Evolutionary conservation across 2,113 vertebrate species (phyloP), one percentile per base, ranked within the genome.

Genomic region (Rostratula benghalensis): DNA sequence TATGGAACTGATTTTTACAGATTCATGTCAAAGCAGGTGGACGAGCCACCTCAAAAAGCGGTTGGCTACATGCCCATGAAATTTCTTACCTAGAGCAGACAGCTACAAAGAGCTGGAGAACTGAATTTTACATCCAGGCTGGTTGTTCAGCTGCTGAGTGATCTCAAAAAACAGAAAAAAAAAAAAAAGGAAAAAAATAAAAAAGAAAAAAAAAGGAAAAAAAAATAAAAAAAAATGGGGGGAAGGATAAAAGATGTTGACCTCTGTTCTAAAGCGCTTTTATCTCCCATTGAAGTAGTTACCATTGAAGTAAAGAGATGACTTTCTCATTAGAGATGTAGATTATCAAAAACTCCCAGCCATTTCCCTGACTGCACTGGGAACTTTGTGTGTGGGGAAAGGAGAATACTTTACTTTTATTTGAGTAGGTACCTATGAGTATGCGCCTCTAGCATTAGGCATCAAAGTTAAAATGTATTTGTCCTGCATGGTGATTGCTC

Each of bases 21-120:
- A 79, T 91, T 89, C 59, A 92, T 43, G 59, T 91, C 89, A 50
- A 91, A 95, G 89, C 74, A 94, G 89, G 92, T 79, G 59, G 81
- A 95, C 57, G 33, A 12, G 79, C 61, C 46, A 73, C 77, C 77
- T 84, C 39, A 93, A 84, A 94, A 82, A 50, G 35, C 25, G 60
- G 30, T 65, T 92, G 94, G 81, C 83, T 91, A 76, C 75, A 61
- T 25, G 53, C 86, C 90, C 41, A 22, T 19, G 37, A 87, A 93
- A 61, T 82, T 91, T 76, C 21, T 27, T 65, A 75, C 51, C 33
- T 28, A 51, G 61, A 21, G 39, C 19, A 13, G 48, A 73, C 39
- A 60, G 11, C 74, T 68, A 89, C 77, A 95, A 91, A 91, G 70
- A 76, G n/a, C 37, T 33, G 12, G 12, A 90, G 61, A 82, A 85